Conservation (phyloP, 2,113 vertebrate genomes). For the Epinephelus cyanopodus region DNA sequence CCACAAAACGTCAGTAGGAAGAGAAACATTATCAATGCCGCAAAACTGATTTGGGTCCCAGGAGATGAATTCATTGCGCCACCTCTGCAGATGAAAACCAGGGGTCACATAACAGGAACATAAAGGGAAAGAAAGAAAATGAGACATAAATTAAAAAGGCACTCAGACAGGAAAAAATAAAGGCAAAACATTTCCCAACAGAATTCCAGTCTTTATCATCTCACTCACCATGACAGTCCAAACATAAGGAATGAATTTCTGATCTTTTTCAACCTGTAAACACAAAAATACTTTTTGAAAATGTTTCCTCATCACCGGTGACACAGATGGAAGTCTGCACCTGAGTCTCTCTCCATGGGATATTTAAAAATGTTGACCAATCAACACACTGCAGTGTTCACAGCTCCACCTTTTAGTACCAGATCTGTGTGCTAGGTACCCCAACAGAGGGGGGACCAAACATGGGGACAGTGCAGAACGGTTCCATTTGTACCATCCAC, state of each 20-base stretch:
- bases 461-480: too few relatives aligned
- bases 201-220: too few relatives aligned
- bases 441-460: too few relatives aligned
- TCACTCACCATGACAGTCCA: conserved; percentile 64
- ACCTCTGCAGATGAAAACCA: conserved; percentile 43
- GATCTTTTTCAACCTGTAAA: conserved; percentile 74
- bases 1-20: conserved; percentile 71
- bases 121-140: not conserved
- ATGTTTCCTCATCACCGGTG: too few relatives aligned
- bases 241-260: conserved; percentile 74
- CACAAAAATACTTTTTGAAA: not conserved
- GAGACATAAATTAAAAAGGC: not conserved
- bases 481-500: too few relatives aligned
- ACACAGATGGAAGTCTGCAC: too few relatives aligned
- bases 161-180: not conserved
- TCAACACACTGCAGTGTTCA: too few relatives aligned
- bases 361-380: too few relatives aligned
- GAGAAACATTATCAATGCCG: conserved; percentile 67
- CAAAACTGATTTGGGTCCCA: conserved; percentile 76
- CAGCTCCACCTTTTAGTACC: too few relatives aligned
- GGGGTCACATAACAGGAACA: not conserved
- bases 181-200: not conserved
- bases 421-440: too few relatives aligned
- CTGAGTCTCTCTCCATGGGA: too few relatives aligned
- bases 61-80: conserved; percentile 76